Conservation (phyloP, 2,888 invertebrate genomes). For the Nemapogon koenigi region DNA sequence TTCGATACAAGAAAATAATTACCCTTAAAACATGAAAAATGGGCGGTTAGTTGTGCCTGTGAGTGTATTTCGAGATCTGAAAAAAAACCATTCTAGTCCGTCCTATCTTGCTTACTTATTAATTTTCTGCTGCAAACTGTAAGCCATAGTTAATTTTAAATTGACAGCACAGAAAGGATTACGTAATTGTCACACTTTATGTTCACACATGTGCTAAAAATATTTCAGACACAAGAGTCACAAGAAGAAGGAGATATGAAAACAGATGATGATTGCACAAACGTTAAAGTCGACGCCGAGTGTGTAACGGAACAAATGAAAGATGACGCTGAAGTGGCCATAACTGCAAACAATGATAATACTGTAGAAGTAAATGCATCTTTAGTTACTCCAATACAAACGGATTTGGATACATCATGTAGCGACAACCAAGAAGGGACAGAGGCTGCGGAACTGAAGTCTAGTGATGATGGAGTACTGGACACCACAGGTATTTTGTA, state of each 20-base stretch:
- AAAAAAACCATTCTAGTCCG: no score
- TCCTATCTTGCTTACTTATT: no score
- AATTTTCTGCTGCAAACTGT: no score
- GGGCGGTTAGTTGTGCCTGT: no score
- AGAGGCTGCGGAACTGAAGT: not conserved
- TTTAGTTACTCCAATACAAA: conserved; percentile 22
- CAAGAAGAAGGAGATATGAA: conserved; percentile 41
- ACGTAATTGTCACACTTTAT: no score
- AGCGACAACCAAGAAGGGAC: conserved; percentile 23
- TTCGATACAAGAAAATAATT: no score
- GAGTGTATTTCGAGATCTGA: no score
- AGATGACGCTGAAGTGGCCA: not conserved
- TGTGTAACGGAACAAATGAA: not conserved
- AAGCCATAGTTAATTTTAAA: no score
- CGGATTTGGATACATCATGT: conserved; percentile 24
- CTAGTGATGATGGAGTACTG: conserved; percentile 1
- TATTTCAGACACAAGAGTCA: conserved; percentile 32
- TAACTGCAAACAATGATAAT: conserved; percentile 13
- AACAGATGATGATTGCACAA: conserved; percentile 20
- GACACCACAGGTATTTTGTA: conserved; percentile 3
- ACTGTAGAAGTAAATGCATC: conserved; percentile 22
- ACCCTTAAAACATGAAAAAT: no score
- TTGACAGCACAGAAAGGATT: no score
- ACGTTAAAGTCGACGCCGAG: not conserved
- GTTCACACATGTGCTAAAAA: no score